A percentile compares a stretch with the other conserved stretches of the same genome.
These are phyloP conservation scores for Nymphalis io DNA, from an alignment of 1,140 invertebrate genomes.

Conservation along the genomic window DNA sequence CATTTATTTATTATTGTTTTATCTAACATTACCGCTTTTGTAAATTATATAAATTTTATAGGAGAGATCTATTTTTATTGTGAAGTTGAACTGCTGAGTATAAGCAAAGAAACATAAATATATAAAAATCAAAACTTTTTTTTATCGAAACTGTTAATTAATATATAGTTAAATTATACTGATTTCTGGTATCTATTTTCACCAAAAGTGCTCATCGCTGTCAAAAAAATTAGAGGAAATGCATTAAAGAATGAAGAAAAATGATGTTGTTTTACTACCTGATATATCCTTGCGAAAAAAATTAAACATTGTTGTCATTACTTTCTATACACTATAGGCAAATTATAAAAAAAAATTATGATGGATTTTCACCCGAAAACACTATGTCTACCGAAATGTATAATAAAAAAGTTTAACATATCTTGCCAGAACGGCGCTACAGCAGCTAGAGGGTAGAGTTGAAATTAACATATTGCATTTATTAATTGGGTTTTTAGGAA, in stretches of 20 bases:
- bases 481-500: too few species aligned
- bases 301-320: not conserved
- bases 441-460: too few species aligned
- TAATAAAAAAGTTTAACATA: too few species aligned
- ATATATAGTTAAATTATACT: conserved; percentile 71
- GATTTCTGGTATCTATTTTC: conserved; percentile 82
- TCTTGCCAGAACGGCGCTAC: too few species aligned
- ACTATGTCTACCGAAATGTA: too few species aligned
- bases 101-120: conserved; percentile 64
- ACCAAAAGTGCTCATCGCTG: conserved; percentile 85
- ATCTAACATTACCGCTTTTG: conserved; percentile 75
- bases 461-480: too few species aligned
- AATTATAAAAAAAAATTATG: too few species aligned
- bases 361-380: too few species aligned
- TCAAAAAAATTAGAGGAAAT: conserved; percentile 82
- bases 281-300: not conserved
- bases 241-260: conserved; percentile 82
- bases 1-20: conserved; percentile 79
- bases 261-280: conserved; percentile 56
- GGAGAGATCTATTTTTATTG: conserved; percentile 81
- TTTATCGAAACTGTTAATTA: conserved; percentile 76
- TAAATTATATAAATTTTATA: conserved; percentile 81
- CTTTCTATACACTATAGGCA: too few species aligned
- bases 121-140: conserved; percentile 68
- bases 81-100: conserved; percentile 74